Percentiles rank a stretch among this genome's conserved stretches.
These are phyloP conservation scores for Drosophila sp. DNA, from an alignment of 1,140 invertebrate species.

Conservation along the genomic window DNA sequence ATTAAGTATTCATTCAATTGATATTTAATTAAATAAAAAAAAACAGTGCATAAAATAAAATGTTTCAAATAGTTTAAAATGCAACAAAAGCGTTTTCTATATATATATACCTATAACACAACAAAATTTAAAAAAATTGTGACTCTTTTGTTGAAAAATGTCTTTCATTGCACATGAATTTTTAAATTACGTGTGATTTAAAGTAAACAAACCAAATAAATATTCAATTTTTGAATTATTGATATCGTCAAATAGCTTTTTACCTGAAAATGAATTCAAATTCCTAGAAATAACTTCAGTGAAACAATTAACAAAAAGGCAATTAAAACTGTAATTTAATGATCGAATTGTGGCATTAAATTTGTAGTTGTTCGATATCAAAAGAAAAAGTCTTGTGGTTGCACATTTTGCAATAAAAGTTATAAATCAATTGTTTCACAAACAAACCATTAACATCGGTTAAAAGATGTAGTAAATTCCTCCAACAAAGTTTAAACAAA, in stretches of 20 bases:
- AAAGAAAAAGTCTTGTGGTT: not conserved
- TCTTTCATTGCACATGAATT: not conserved
- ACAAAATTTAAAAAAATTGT: no score
- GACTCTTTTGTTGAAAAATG: not conserved
- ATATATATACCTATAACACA: not conserved
- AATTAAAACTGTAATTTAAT: not conserved
- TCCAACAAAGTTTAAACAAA: not conserved
- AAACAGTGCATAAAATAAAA: not conserved
- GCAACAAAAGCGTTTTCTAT: not conserved
- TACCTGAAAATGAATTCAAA: not conserved
- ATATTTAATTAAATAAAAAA: conserved; percentile 48
- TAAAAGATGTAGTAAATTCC: not conserved
- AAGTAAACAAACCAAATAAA: not conserved
- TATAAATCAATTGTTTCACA: not conserved
- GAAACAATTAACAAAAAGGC: not conserved
- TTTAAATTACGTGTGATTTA: not conserved
- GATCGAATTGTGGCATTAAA: not conserved
- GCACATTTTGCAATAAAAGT: conserved; percentile 2
- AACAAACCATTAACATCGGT: not conserved
- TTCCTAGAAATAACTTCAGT: not conserved
- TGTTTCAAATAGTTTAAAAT: conserved; percentile 4
- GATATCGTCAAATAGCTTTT: not conserved
- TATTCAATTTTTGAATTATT: not conserved
- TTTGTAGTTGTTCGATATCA: not conserved
- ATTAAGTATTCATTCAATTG: conserved; percentile 58